Percentiles rank a stretch among this genome's conserved stretches.
These are phyloP conservation scores for Drosophila nasuta DNA, from an alignment of 1,140 invertebrate genomes.

Conservation along the genomic window DNA sequence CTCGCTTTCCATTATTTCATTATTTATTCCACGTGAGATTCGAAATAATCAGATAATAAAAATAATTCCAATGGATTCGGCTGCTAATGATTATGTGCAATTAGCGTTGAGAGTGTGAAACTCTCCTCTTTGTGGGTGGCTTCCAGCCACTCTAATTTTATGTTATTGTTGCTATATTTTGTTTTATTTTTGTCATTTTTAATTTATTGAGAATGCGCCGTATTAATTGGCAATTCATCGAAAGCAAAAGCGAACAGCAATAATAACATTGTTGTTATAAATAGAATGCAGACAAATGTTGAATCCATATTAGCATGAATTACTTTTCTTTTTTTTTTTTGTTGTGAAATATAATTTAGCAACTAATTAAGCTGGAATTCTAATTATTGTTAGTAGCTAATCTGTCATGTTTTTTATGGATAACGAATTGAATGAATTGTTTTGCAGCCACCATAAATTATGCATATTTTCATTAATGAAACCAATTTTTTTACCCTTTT, in stretches of 20 bases:
- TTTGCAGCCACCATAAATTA: too few species aligned
- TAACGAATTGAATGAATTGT: too few species aligned
- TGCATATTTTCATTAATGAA: too few species aligned
- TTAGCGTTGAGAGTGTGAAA: neutral
- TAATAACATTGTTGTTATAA: neutral
- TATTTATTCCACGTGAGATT: neutral
- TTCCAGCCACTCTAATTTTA: too few species aligned
- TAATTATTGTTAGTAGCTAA: too few species aligned
- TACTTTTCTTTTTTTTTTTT: too few species aligned
- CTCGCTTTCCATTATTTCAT: neutral
- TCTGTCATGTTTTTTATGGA: too few species aligned
- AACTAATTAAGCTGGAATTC: too few species aligned
- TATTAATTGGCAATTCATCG: neutral
- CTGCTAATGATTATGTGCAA: slow-evolving; percentile 1
- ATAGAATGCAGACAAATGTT: neutral
- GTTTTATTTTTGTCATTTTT: neutral
- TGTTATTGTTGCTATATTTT: neutral
- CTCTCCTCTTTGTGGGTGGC: neutral
- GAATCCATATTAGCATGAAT: too few species aligned
- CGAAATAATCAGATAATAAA: neutral
- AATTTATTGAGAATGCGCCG: neutral
- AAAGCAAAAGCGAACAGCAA: neutral
- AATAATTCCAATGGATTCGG: neutral
- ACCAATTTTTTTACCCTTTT: too few species aligned
- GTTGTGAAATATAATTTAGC: too few species aligned